phyloP scores from a whole-genome alignment of 2,888 invertebrate species.

The Athripsodes cinereus region DNA sequence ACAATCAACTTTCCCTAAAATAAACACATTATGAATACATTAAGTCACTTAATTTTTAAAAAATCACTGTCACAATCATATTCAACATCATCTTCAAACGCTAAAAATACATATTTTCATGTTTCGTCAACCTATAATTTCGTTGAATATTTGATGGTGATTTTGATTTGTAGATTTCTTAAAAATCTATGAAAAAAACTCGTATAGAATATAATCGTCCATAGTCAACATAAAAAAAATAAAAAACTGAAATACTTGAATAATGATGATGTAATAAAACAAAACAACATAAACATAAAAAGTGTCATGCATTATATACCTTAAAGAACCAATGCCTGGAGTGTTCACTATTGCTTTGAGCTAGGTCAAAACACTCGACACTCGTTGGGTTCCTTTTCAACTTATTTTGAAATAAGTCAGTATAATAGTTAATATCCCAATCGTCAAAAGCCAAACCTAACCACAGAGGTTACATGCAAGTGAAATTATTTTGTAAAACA shows the following conservation, averaged over 20 bases:
- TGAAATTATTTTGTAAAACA: slow-evolving; percentile 4
- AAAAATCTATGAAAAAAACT: too few relatives aligned
- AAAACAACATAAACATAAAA: too few relatives aligned
- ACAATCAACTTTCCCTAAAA: slow-evolving; percentile 72
- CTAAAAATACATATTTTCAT: too few relatives aligned
- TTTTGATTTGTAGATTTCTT: too few relatives aligned
- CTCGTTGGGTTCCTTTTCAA: slow-evolving; percentile 90
- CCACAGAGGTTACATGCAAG: background rate
- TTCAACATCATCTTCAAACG: too few relatives aligned
- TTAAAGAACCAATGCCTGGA: slow-evolving; percentile 99
- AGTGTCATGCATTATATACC: slow-evolving; percentile 33
- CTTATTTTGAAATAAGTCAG: slow-evolving; percentile 74
- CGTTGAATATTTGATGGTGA: too few relatives aligned
- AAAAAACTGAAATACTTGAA: too few relatives aligned
- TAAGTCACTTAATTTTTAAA: too few relatives aligned
- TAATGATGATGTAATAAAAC: too few relatives aligned
- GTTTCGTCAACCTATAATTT: too few relatives aligned
- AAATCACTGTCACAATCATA: too few relatives aligned
- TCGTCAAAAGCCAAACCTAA: slow-evolving; percentile 88
- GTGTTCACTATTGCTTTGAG: slow-evolving; percentile 97
- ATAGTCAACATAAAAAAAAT: background rate
- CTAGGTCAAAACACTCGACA: slow-evolving; percentile 96
- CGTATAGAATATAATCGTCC: background rate
- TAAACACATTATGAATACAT: too few relatives aligned
- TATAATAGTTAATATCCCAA: slow-evolving; percentile 89